Base-by-base conservation (phyloP, 1,140 invertebrate species). In the Paraescarpia echinospica region DNA sequence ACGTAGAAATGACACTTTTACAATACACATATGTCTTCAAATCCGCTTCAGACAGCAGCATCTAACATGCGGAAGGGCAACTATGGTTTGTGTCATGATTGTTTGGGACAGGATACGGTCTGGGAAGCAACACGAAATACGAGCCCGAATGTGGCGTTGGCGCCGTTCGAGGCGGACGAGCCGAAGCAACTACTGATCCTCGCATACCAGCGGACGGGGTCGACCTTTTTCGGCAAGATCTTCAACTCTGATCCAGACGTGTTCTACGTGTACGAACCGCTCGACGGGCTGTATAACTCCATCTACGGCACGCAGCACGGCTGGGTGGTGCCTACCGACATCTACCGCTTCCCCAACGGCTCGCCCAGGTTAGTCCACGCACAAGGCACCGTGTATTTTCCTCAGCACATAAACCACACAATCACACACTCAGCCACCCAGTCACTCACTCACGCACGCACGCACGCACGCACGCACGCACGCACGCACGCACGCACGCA, bases 201-300 rank as follows among this genome's bases (percentile, higher is more conserved):
- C n/a, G 35, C 41, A 2, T 92, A 92, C 91, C 41, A 59, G 91
- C 91, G 91, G 8, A 51, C 35, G 31, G 91, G 91, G 6, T 92
- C 91, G 31, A 92, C 41, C 2, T 51, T 92, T 6, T n/a, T 48
- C 34, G 91, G 41, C 31, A 31, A 92, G 91, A 88, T 92, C 27
- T 92, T 92, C 59, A 89, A 92, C 91, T 51, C 1, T 6, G 91
- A 92, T 8, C 41, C 91, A 33, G 6, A 92, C 5, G 34, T 12
- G 41, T 18, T 59, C 2, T 27, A 59, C 33, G 41, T 31, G 41
- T 92, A 92, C 91, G 91, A 92, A n/a, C 91, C 91, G 4, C 31
- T 48, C 4, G 91, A 48, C 35, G 27, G 35, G 5, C 77, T 92
- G 8, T 92, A 92, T n/a, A 9, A 4, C 31, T 91, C 91, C 33